Evolutionary conservation across 37 sponge, comb jelly and placozoan genomes (phyloP), one percentile per base, ranked within the genome.

Genomic region (Cladorhizidae sp.): DNA sequence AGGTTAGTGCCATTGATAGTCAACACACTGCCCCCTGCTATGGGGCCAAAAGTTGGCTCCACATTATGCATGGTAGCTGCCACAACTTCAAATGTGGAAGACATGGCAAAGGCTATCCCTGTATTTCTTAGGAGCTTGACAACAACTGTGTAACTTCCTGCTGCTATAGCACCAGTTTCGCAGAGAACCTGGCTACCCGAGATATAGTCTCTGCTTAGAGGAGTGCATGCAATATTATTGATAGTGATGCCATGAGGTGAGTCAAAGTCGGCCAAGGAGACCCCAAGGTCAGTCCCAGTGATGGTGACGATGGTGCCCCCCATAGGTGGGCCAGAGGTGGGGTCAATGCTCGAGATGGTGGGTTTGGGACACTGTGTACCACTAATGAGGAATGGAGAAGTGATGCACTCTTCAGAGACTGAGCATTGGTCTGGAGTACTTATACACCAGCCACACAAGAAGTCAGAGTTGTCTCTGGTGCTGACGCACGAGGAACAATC

Each of bases 221-320:
- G 70, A 22, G 52, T 63, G 77, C 91, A 91, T 14, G 29, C 11
- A 22, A 21, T 40, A 50, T 58, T 67, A 25, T 79, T 79, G 7
- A 83, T 55, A 6, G 54, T 58, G 25, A 91, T 42, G n/a, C 28
- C 72, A 40, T n/a, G 39, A 62, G 40, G 42, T 36, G 11, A 18
- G 17, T 51, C 37, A 29, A 76, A 61, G 25, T 86, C 87, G 59
- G 39, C 36, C 57, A 77, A 74, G 37, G 38, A 25, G 64, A 79
- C 77, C 67, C 90, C 90, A 23, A 95, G 81, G 42, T 95, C 74
- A 39, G 79, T 81, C 21, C 96, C 96, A 40, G 32, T 80, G 57
- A 95, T 78, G 50, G 57, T 85, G 32, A 95, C 50, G 31, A 54
- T 9, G 15, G 77, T 76, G 20, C 77, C 77, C 22, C 77, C 77